These are phyloP conservation scores for Sesia apiformis DNA, from an alignment of 2,888 invertebrate species.

Conservation along the genomic window DNA sequence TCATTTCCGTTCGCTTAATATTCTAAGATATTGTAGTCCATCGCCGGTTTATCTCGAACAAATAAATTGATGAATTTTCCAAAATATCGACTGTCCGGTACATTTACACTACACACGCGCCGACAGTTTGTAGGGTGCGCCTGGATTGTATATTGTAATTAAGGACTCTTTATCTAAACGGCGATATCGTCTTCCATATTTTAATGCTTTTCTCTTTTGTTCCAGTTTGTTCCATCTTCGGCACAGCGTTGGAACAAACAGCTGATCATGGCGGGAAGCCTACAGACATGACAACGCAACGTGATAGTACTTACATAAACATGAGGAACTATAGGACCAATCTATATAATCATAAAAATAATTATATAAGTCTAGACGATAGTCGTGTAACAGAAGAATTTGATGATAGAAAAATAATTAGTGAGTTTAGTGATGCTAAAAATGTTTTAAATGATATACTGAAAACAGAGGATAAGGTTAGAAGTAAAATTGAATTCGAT, in stretches of 20 bases:
- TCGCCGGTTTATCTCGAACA: too few relatives aligned
- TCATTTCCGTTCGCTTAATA: too few relatives aligned
- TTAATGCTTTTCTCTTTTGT: constrained; percentile 21
- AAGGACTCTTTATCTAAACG: too few relatives aligned
- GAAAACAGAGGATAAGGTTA: neutral
- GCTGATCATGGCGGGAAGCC: constrained; percentile 42
- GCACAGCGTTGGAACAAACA: constrained; percentile 31
- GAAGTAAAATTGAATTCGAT: constrained; percentile 10
- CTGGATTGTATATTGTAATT: too few relatives aligned
- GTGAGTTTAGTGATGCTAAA: neutral
- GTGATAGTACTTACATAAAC: neutral
- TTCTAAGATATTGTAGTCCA: too few relatives aligned
- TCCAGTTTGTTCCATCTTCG: constrained; percentile 48
- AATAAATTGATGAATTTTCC: too few relatives aligned
- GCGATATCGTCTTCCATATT: too few relatives aligned
- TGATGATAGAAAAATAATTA: neutral
- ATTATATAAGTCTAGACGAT: constrained; percentile 20
- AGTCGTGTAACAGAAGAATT: neutral
- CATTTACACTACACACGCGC: too few relatives aligned
- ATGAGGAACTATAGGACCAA: constrained; percentile 6
- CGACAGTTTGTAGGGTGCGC: too few relatives aligned
- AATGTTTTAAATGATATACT: neutral
- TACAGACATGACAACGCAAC: constrained; percentile 1
- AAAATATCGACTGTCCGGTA: too few relatives aligned
- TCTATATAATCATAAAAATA: neutral